Evolutionary conservation across 1,140 invertebrate species (phyloP), one percentile per base, ranked within the genome.

Genomic region (Drosophila bifasciata): DNA sequence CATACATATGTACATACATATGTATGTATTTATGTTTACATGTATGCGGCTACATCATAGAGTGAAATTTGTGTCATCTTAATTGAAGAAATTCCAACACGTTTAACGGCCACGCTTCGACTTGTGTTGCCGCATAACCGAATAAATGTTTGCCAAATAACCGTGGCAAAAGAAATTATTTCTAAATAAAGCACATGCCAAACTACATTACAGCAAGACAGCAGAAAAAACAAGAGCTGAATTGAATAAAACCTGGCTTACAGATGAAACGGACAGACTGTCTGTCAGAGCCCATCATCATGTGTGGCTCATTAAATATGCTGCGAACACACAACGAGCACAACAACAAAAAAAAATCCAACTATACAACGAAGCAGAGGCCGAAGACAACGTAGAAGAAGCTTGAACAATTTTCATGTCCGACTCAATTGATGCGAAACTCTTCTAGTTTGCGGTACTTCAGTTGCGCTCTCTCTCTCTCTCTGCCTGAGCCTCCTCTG

Each of bases 251-350:
- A 73, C 51, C 45, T 48, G 70, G 53, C 69, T 64, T 64, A 73
- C 59, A 57, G 51, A 25, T 25, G 25, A 25, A 23, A 25, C 23
- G 25, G 6, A 73, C 59, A 51, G 51, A 25, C 25, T 6, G 25
- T 52, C 70, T 68, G 64, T 68, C 64, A 58, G 66, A 59, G 66
- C 46, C 46, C 64, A 62, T 61, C 69, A 64, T 41, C 70, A 77
- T 86, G 81, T 86, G 81, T 86, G 77, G 81, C 83, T 81, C 75
- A 80, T 70, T 80, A 86, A 86, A 77, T 70, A 86, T 80, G 78
- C 76, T 77, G 73, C 63, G 68, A 76, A 69, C 67, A 28, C 32
- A 76, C 67, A 72, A 41, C 66, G 79, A 67, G 40, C 44, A 76
- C 52, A 67, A 68, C 32, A 46, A 58, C 28, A 40, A 28, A 64